These are phyloP conservation scores for Gadus chalcogrammus DNA, from an alignment of 2,113 vertebrate genomes.

Conservation along the genomic window DNA sequence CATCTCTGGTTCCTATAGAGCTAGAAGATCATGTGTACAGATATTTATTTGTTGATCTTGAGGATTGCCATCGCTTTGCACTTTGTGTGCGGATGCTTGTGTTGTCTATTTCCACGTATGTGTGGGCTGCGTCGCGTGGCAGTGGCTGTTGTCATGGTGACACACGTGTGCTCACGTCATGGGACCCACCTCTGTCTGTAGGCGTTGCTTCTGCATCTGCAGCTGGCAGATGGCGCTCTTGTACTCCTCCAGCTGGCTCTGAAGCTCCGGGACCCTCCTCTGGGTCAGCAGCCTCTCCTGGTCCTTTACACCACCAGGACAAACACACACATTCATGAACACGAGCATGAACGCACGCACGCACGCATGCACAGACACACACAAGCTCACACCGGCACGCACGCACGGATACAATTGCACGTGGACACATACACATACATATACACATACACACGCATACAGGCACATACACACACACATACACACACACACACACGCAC, in stretches of 20 bases:
- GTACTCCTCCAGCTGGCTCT: constrained; percentile 85
- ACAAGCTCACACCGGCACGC: not conserved
- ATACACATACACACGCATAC: not conserved
- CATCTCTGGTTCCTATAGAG: too few relatives aligned
- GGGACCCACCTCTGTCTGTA: constrained; percentile 83
- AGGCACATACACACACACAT: not conserved
- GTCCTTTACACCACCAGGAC: constrained; percentile 47
- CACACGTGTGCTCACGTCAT: not conserved
- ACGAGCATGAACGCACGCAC: not conserved
- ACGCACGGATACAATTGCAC: not conserved
- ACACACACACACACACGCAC: not conserved
- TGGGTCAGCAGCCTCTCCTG: constrained; percentile 84
- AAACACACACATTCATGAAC: not conserved
- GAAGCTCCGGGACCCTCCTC: constrained; percentile 76
- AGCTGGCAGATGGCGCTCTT: constrained; percentile 85
- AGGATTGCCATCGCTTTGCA: too few relatives aligned
- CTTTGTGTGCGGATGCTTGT: too few relatives aligned
- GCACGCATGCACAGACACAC: not conserved
- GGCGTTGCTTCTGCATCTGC: constrained; percentile 80
- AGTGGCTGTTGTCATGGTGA: constrained; percentile 44
- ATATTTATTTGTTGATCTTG: too few relatives aligned
- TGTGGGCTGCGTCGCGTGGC: not conserved
- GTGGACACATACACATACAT: not conserved
- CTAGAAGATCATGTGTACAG: too few relatives aligned
- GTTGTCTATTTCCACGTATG: too few relatives aligned